Evolutionary conservation across 2,797 vertebrate species (phyloP), one percentile per base, ranked within the genome.

Genomic region (Ctenochaetus hawaiiensis): DNA sequence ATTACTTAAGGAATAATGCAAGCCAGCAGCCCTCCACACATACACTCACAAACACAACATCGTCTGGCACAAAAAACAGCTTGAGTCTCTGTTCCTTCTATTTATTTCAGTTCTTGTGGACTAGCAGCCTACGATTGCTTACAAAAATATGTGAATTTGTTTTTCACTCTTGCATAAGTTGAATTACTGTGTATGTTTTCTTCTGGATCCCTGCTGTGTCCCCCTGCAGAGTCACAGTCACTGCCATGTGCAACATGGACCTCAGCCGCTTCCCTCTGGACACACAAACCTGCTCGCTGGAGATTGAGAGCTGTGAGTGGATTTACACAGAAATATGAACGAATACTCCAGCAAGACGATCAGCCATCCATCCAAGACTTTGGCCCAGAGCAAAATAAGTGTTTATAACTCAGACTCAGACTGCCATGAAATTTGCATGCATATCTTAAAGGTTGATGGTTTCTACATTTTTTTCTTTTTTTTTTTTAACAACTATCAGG

Each of bases 191-290:
- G 6, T 37, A 17, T n/a, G 22, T 68, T 68, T 34, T 39, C 39
- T 0, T 45, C 23, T 37, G 14, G 14, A 54, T 52, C 30, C 3
- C 26, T 67, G 48, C 58, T 43, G 34, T 41, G 59, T 59, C 54
- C 48, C 56, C 49, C 54, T 59, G 52, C 83, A 99, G 98, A 93
- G 97, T 99, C 56, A 99, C 98, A 1, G 98, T 99, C 83, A 99
- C 98, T 0, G 97, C 97, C 8, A 99, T 99, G 97, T 99, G 98
- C 91, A 99, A 99, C 91, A 99, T 99, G 98, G 97, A 99, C 92
- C 97, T 99, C 57, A 99, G 97, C 79, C 96, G 97, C 26, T 99
- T 99, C 85, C 98, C 98, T 1, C 92, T 99, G 92, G 98, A 99
- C 91, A 99, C 98, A 0, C 98, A 99, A 78, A 99, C 97, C 0